Base-by-base conservation (phyloP, 2,888 invertebrate genomes). In the Melolontha melolontha region DNA sequence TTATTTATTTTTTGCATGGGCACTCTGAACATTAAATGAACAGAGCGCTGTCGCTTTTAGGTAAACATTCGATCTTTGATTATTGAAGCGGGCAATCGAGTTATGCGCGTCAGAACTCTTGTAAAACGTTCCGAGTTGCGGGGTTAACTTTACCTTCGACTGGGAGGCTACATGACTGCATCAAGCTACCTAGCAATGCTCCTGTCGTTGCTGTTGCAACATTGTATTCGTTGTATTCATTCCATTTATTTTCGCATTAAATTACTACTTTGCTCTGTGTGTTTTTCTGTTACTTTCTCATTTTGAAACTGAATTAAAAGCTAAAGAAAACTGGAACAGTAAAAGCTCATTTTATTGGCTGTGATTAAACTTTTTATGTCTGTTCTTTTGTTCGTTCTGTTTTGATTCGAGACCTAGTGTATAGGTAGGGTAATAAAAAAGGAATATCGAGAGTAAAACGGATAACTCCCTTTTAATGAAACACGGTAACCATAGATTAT, bases 41-140 rank as follows among this genome's bases (percentile, higher is more conserved):
- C 59, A 59, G 59, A 44, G 40, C 59, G 59, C 59, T 59, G 59
- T 59, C 59, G 59, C 59, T 44, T 59, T 59, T 59, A 59, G 59
- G 59, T 17, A 59, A 59, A 59, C 44, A 71, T 72, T 71, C 69
- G 70, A 70, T 70, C 78, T 78, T 78, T 78, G 78, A 78, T 76
- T 72, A 70, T 64, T 75, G 73, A 69, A 74, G 71, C 76, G 73
- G 63, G 72, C 72, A 74, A 78, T 78, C 74, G 74, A 71, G 72
- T 78, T 76, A 76, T 73, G 71, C 73, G 77, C 75, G 72, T 75
- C 76, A 73, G 73, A 75, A 69, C 52, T 67, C 57, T 71, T 54
- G 59, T 59, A 57, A 72, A 63, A 59, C 66, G 63, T 67, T 64
- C 44, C 47, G 10, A 39, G 27, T 57, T 44, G 4, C 44, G 17